Evolutionary conservation across 2,888 invertebrate genomes (phyloP).

Genomic region (Pristionchus mayeri): DNA sequence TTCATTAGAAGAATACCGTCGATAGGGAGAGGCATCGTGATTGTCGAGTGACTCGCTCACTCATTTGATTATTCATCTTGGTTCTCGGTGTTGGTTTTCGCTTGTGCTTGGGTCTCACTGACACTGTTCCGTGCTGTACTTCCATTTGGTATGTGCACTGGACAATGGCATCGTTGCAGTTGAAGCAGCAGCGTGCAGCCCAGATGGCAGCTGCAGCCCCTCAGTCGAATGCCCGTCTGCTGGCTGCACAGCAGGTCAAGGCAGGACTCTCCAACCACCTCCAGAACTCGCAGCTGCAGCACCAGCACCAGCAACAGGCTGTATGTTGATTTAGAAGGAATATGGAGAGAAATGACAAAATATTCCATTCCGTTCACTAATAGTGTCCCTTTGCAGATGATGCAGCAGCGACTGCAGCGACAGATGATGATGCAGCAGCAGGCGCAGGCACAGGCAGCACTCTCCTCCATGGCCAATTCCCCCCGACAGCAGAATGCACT

Average conservation of each 20-base stretch:
- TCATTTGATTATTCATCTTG: not conserved
- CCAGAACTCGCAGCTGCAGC: conserved; percentile 47
- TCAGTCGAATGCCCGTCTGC: conserved; percentile 46
- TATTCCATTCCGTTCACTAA: not conserved
- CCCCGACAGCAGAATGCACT: conserved; percentile 32
- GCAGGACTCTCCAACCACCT: not conserved
- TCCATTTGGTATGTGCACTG: too few species aligned
- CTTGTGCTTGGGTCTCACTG: not conserved
- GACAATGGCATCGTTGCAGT: too few species aligned
- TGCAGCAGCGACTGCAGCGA: conserved; percentile 51
- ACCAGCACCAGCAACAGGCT: conserved; percentile 54
- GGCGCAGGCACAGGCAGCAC: not conserved
- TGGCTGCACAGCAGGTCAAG: conserved; percentile 48
- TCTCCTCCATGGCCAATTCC: conserved; percentile 3
- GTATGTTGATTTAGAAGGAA: not conserved
- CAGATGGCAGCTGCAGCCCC: not conserved
- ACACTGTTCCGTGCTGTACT: not conserved
- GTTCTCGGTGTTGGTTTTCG: not conserved
- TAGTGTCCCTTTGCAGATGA: not conserved
- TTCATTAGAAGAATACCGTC: not conserved
- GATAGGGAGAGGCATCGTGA: not conserved
- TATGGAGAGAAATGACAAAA: not conserved
- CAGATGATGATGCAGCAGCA: not conserved
- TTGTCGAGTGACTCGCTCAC: not conserved
- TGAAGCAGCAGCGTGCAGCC: conserved; percentile 50